Conservation (phyloP, 2,113 vertebrate genomes). For the Semicossyphus pulcher region DNA sequence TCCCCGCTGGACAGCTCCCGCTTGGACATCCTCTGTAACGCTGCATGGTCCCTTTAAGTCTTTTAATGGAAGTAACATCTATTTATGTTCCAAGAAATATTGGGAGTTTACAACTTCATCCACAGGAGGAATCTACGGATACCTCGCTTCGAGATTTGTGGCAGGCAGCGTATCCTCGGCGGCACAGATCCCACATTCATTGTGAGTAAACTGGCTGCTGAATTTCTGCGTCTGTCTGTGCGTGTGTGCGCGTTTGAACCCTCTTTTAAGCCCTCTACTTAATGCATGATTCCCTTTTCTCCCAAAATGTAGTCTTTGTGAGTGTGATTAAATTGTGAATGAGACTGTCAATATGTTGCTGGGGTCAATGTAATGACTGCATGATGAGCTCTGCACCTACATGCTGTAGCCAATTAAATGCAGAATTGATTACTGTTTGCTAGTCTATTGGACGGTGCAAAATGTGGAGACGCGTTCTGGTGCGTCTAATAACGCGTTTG, state of each 20-base stretch:
- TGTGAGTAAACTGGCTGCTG: conserved; percentile 76
- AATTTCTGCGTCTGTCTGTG: conserved; percentile 28
- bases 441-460: conserved; percentile 39
- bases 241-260: conserved; percentile 37
- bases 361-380: conserved; percentile 44
- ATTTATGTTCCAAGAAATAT: conserved; percentile 78
- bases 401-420: conserved; percentile 62
- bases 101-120: conserved; percentile 83
- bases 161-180: conserved; percentile 68
- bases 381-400: conserved; percentile 44
- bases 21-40: conserved; percentile 69
- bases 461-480: conserved; percentile 37
- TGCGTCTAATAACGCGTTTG: conserved; percentile 28
- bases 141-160: conserved; percentile 76
- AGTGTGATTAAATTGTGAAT: conserved; percentile 44
- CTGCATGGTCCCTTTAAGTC: conserved; percentile 73
- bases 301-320: background rate
- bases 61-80: conserved; percentile 84
- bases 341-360: conserved; percentile 38
- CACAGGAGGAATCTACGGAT: conserved; percentile 79
- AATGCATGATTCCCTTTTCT: conserved; percentile 19
- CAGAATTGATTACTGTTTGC: conserved; percentile 55
- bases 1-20: conserved; percentile 81
- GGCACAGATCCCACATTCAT: conserved; percentile 67
- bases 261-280: conserved; percentile 17